These are phyloP conservation scores for Lithobates sylvaticus DNA, from an alignment of 2,797 vertebrate species.

Conservation along the genomic window DNA sequence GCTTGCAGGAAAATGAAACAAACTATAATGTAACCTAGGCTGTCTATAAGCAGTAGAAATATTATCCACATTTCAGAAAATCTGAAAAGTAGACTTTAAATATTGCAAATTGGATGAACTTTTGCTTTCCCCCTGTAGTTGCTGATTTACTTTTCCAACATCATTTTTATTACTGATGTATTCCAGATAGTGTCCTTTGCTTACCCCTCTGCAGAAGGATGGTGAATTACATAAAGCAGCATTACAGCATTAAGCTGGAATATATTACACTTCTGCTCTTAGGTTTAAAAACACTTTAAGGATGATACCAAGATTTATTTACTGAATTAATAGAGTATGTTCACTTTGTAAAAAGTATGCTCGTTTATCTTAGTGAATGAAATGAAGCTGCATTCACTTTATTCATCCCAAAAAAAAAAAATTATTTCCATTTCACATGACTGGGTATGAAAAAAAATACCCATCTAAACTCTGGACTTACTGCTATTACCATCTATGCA, in stretches of 20 bases:
- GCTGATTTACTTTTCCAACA: conserved; percentile 76
- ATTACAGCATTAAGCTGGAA: neutral
- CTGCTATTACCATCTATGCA: too few species aligned
- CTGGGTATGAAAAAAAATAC: too few species aligned
- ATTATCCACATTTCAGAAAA: neutral
- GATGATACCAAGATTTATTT: neutral
- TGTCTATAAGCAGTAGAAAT: conserved; percentile 45
- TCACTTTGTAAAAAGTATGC: too few species aligned
- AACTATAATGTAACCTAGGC: neutral
- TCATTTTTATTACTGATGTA: conserved; percentile 83
- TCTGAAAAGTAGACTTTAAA: conserved; percentile 41
- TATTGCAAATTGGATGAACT: conserved; percentile 54
- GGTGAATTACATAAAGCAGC: conserved; percentile 70
- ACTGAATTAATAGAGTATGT: too few species aligned
- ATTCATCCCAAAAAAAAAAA: too few species aligned
- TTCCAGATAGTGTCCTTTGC: conserved; percentile 75
- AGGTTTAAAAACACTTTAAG: neutral
- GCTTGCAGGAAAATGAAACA: conserved; percentile 26
- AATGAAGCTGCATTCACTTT: too few species aligned
- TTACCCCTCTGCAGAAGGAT: conserved; percentile 67
- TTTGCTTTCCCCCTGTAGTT: conserved; percentile 74
- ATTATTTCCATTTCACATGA: too few species aligned
- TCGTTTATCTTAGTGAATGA: too few species aligned
- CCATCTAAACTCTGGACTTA: too few species aligned
- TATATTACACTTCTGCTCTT: too few species aligned